Base-by-base conservation (phyloP, 1,140 invertebrate genomes). In the Parasteatoda tepidariorum region DNA sequence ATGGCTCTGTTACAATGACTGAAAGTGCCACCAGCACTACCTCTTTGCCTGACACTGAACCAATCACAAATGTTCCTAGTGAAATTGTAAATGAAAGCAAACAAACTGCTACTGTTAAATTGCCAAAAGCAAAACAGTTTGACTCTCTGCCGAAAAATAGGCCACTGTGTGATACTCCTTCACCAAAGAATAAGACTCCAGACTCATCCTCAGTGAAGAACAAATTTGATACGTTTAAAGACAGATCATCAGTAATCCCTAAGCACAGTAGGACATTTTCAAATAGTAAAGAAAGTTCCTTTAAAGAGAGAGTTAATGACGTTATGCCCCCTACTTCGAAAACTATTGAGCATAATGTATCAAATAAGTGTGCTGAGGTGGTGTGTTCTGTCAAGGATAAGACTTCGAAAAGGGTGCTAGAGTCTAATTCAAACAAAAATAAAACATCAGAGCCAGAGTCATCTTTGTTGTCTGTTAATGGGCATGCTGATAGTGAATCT, bases 261-360 rank as follows among this genome's bases (percentile, higher is more conserved):
- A 83, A 83, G 33, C 81, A 73, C n/a, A 73, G 59, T 48, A 54
- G 54, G 48, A 71, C 79, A 22, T 83, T 83, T 73, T 83, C 81
- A 66, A 74, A 41, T 74, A 74, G 30, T 26, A 83, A 83, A 73
- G 81, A 83, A 33, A 83, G 81, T 83, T 83, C 81, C 81, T 83
- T 59, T 64, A 73, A 48, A 76, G 79, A 83, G 30, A 71, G 67
- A 18, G 57, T 54, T 11, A 64, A 28, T 66, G 81, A 83, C 30
- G 30, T 28, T 61, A 18, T 71, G 24, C 33, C 61, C 18, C 15
- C 66, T 13, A 82, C 59, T 71, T 41, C 78, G 15, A 83, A 66
- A 33, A 54, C 68, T 48, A n/a, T 6, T 48, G 79, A 70, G 5
- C 54, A 82, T 48, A 18, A 13, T 62, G 33, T 31, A 11, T 74